Evolutionary conservation across 1,140 invertebrate species (phyloP).

Genomic region (Phortica variegata): DNA sequence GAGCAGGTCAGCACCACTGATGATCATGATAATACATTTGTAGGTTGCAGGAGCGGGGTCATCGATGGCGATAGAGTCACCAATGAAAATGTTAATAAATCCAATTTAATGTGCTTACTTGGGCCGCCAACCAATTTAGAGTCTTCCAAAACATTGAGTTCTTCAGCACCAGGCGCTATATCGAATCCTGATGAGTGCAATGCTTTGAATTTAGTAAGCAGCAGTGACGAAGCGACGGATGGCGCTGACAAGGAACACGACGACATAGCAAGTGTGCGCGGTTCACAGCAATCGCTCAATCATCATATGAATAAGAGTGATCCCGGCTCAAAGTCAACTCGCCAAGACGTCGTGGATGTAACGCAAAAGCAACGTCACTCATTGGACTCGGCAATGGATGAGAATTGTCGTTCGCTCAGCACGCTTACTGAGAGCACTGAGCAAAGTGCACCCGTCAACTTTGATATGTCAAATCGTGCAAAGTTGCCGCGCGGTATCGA

Average conservation of each 20-base stretch:
- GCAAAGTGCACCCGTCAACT: slow-evolving; percentile 83
- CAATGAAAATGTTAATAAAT: slow-evolving; percentile 1
- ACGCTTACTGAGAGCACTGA: slow-evolving; percentile 85
- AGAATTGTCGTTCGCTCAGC: slow-evolving; percentile 75
- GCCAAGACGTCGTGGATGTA: not conserved
- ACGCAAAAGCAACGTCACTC: slow-evolving; percentile 38
- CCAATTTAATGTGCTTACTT: slow-evolving; percentile 40
- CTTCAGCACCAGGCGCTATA: slow-evolving; percentile 82
- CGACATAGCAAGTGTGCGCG: slow-evolving; percentile 4
- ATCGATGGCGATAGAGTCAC: slow-evolving; percentile 4
- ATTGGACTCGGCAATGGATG: slow-evolving; percentile 63
- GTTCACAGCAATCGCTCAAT: not conserved
- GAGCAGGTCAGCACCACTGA: slow-evolving; percentile 17
- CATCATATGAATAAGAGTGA: too few species aligned
- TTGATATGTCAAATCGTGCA: slow-evolving; percentile 90
- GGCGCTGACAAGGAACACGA: slow-evolving; percentile 11
- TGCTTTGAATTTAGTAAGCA: slow-evolving; percentile 8
- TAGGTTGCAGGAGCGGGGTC: slow-evolving; percentile 31
- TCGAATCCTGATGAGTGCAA: slow-evolving; percentile 66
- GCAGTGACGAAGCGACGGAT: not conserved
- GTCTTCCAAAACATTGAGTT: slow-evolving; percentile 71
- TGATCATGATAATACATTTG: slow-evolving; percentile 28
- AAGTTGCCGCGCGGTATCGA: slow-evolving; percentile 95
- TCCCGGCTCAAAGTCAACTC: not conserved
- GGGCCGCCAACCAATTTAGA: slow-evolving; percentile 62